phyloP scores from a whole-genome alignment of 2,113 vertebrate genomes.

The Grammomys surdaster region DNA sequence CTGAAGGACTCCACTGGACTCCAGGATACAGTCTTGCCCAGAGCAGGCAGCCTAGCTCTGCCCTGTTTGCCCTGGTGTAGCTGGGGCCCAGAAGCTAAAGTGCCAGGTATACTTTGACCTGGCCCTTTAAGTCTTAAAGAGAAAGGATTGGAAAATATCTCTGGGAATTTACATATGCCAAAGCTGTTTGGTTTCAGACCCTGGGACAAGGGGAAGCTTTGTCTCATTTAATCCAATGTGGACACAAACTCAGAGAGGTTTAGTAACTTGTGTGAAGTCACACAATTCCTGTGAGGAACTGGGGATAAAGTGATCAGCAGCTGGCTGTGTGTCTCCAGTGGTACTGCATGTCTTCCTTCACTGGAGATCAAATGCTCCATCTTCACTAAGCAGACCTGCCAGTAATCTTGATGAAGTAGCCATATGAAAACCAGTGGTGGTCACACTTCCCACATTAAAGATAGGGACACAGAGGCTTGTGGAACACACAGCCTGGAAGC shows the following conservation, averaged over 20 bases:
- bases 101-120: not conserved
- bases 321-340: accelerated
- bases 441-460: not conserved
- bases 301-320: not conserved
- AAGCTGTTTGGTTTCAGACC: not conserved
- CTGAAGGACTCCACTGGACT: not conserved
- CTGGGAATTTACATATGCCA: not conserved
- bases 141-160: not conserved
- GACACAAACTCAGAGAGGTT: not conserved
- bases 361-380: not conserved
- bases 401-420: not conserved
- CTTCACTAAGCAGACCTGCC: not conserved
- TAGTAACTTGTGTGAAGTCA: not conserved
- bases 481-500: not conserved
- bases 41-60: not conserved
- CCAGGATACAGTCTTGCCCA: not conserved
- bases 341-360: not conserved
- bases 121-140: not conserved
- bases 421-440: not conserved
- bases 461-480: not conserved
- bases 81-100: not conserved
- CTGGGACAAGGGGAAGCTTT: not conserved
- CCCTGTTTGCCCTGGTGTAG: not conserved
- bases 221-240: not conserved
- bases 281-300: not conserved